phyloP scores from a whole-genome alignment of 2,888 invertebrate genomes.

The Clusia tigrina region DNA sequence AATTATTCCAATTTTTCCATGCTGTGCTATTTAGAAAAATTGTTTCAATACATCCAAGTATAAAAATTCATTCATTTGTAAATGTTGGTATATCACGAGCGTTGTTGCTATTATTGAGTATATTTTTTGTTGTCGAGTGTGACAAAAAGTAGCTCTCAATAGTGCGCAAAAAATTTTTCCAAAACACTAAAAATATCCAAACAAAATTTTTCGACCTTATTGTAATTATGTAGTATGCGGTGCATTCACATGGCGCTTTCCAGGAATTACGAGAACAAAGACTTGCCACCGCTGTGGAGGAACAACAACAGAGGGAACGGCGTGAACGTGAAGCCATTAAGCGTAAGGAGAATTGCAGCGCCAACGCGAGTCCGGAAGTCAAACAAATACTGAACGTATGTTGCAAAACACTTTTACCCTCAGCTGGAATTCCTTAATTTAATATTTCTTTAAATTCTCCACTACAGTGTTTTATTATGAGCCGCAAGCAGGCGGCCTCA shows the following conservation, averaged over 20 bases:
- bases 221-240: constrained; percentile 64
- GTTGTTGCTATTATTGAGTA: too few species aligned
- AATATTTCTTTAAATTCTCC: constrained; percentile 16
- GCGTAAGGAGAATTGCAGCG: constrained; percentile 95
- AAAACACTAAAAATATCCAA: too few species aligned
- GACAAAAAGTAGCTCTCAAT: too few species aligned
- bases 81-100: too few species aligned
- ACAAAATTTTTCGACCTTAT: constrained; percentile 53
- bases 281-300: constrained; percentile 67
- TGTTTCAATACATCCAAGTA: too few species aligned
- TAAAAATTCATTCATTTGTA: too few species aligned
- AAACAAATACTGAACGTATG: constrained; percentile 91
- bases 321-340: constrained; percentile 87
- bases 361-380: constrained; percentile 94
- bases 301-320: constrained; percentile 80
- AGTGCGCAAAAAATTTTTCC: too few species aligned
- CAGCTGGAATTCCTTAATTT: neutral
- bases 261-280: constrained; percentile 87
- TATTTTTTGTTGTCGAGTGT: too few species aligned
- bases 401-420: constrained; percentile 2
- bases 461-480: constrained; percentile 79
- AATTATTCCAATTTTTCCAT: too few species aligned
- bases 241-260: constrained; percentile 66
- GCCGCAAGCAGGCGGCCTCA: constrained; percentile 80
- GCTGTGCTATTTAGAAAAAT: too few species aligned